Percentiles rank a stretch among this genome's conserved stretches.
phyloP scores from a whole-genome alignment of 1,140 invertebrate species.

The Euborellia annulipes region DNA sequence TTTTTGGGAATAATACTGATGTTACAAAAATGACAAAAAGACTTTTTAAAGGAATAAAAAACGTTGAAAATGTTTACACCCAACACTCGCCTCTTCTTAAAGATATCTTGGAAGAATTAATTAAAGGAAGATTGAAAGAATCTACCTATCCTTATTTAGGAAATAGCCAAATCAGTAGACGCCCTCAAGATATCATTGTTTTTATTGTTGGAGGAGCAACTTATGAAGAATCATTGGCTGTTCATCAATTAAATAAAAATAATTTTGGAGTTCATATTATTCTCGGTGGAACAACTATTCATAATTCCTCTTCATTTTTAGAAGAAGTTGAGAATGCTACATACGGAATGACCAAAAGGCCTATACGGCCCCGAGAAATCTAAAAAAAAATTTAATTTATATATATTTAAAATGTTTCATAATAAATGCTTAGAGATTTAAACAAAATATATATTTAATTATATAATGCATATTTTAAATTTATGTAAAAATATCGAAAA shows the following conservation, averaged over 20 bases:
- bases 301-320: slow-evolving; percentile 71
- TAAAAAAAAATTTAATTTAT: not conserved
- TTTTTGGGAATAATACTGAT: slow-evolving; percentile 65
- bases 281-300: slow-evolving; percentile 78
- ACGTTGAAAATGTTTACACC: slow-evolving; percentile 95
- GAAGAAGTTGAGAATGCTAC: slow-evolving; percentile 46
- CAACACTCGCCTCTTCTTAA: slow-evolving; percentile 81
- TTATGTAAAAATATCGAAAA: no score
- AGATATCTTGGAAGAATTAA: slow-evolving; percentile 73
- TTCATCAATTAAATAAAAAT: slow-evolving; percentile 68
- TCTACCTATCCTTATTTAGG: slow-evolving; percentile 68
- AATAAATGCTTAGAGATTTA: no score
- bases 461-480: no score
- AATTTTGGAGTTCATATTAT: slow-evolving; percentile 62
- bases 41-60: slow-evolving; percentile 78
- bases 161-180: slow-evolving; percentile 20
- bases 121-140: slow-evolving; percentile 73
- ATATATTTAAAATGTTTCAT: not conserved
- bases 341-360: slow-evolving; percentile 11
- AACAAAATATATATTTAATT: no score
- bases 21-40: slow-evolving; percentile 83
- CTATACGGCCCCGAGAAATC: not conserved
- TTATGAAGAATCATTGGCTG: slow-evolving; percentile 83
- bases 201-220: slow-evolving; percentile 95
- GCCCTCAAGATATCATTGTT: slow-evolving; percentile 79